Conservation (phyloP, 2,888 invertebrate species). For the Drosophila prostipennis region DNA sequence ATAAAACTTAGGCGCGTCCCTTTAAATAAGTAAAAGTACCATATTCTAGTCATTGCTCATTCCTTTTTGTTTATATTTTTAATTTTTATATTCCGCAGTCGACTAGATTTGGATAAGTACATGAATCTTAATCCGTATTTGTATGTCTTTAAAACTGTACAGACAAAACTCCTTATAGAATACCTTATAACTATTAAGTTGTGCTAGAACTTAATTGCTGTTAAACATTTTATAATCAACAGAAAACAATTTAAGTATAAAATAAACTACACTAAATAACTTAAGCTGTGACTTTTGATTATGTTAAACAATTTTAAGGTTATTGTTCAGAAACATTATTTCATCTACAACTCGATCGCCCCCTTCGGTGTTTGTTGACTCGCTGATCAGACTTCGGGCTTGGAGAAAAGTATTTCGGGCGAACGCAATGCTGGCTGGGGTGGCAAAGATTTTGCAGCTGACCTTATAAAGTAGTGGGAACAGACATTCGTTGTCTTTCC, state of each 20-base stretch:
- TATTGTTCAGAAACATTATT: conserved; percentile 3
- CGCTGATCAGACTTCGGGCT: neutral
- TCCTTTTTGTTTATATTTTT: too few species aligned
- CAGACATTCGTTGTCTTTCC: conserved; percentile 4
- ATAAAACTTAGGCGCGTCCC: too few species aligned
- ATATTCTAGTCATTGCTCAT: too few species aligned
- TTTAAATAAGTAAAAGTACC: too few species aligned
- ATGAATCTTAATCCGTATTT: too few species aligned
- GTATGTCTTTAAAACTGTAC: neutral
- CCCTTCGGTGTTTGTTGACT: too few species aligned
- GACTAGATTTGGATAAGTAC: neutral
- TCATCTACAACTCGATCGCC: neutral
- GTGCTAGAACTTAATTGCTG: too few species aligned
- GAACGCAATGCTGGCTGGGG: neutral
- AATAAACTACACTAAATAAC: neutral
- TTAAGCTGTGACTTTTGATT: too few species aligned
- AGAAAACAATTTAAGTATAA: neutral
- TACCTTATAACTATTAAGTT: neutral
- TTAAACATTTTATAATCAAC: too few species aligned
- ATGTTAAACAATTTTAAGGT: neutral
- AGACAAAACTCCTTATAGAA: neutral
- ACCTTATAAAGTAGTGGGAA: neutral
- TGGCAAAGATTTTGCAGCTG: neutral
- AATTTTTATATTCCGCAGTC: too few species aligned
- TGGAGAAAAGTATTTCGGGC: neutral